Evolutionary conservation across 2,113 vertebrate genomes (phyloP).

Genomic region (Lipophrys pholis): DNA sequence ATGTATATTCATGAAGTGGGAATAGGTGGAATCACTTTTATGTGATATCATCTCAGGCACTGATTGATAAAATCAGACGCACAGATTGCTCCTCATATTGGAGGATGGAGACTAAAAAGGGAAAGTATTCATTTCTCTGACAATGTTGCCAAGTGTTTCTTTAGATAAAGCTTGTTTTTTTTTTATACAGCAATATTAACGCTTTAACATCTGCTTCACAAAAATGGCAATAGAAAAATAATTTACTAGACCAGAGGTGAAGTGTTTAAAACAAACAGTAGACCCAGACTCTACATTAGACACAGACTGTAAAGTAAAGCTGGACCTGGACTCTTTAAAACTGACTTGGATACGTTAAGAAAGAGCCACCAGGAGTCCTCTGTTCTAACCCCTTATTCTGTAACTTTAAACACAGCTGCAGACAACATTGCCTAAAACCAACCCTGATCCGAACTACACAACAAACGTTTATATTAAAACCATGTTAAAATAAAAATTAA

Average conservation of each 20-base stretch:
- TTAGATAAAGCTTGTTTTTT: conserved; percentile 19
- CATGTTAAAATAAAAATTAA: no score
- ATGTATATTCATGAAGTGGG: conserved; percentile 75
- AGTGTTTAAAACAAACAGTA: no score
- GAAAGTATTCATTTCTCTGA: conserved; percentile 24
- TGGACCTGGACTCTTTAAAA: no score
- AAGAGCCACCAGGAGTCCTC: no score
- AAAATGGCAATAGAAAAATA: not conserved
- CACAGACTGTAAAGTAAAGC: no score
- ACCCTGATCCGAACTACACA: no score
- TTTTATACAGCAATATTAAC: conserved; percentile 18
- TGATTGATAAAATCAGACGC: conserved; percentile 65
- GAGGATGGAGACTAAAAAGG: conserved; percentile 7
- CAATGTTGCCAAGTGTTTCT: conserved; percentile 10
- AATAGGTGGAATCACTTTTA: conserved; percentile 56
- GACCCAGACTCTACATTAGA: no score
- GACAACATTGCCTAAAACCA: no score
- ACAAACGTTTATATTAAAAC: no score
- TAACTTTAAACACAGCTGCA: no score
- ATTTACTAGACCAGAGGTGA: not conserved
- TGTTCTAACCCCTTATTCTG: no score
- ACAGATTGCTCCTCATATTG: conserved; percentile 49
- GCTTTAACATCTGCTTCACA: conserved; percentile 5
- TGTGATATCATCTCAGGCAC: conserved; percentile 55
- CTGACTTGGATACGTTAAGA: no score